These are phyloP conservation scores for Arrhamphus sclerolepis DNA, from an alignment of 2,797 vertebrate genomes.

Conservation along the genomic window DNA sequence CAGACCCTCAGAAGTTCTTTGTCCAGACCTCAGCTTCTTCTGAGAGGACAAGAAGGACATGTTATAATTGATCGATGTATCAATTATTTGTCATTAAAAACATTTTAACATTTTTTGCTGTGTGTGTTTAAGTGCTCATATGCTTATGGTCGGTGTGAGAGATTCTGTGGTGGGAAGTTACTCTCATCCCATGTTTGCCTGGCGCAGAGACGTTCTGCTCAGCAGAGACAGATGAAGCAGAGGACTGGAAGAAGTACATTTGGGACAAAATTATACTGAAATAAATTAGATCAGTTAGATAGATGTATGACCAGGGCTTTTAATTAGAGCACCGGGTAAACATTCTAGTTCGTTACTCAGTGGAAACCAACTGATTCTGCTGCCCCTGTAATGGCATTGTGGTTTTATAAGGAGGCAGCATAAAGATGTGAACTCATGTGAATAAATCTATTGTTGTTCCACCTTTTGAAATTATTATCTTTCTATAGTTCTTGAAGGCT, in stretches of 20 bases:
- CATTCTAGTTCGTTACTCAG: constrained; percentile 84
- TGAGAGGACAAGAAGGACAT: too few species aligned
- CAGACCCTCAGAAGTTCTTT: too few species aligned
- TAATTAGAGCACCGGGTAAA: constrained; percentile 93
- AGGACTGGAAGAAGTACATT: constrained; percentile 79
- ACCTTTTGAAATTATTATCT: too few species aligned
- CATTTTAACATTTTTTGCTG: constrained; percentile 11
- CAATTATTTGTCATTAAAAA: not conserved
- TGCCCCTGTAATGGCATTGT: constrained; percentile 19
- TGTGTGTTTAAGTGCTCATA: not conserved
- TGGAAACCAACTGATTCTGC: constrained; percentile 80
- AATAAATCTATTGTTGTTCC: too few species aligned
- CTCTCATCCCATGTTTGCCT: constrained; percentile 77
- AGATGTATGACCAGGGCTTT: constrained; percentile 90
- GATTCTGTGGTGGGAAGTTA: constrained; percentile 22
- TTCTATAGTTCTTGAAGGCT: too few species aligned
- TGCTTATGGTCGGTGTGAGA: constrained; percentile 1
- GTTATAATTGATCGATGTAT: too few species aligned
- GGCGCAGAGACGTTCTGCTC: constrained; percentile 78
- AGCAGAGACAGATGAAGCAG: constrained; percentile 75
- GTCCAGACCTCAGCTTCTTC: too few species aligned
- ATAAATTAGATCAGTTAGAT: constrained; percentile 92
- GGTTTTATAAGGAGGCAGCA: too few species aligned
- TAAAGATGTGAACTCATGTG: too few species aligned
- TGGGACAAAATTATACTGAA: constrained; percentile 88